These are phyloP conservation scores for Delphinapterus leucas DNA, from an alignment of 2,113 vertebrate species.

Conservation along the genomic window DNA sequence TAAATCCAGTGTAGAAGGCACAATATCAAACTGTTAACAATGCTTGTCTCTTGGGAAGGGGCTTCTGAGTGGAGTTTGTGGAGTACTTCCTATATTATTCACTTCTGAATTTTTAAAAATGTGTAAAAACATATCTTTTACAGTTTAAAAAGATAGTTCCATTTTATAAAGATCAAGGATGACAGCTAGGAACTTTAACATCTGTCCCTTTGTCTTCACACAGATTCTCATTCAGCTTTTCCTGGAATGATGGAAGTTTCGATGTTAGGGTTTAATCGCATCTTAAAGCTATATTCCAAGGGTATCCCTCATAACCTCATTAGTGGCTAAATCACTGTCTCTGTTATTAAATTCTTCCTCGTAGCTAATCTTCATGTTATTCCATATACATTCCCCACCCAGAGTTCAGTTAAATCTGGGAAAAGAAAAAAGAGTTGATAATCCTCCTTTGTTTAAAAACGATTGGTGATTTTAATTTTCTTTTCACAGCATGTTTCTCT, in stretches of 20 bases:
- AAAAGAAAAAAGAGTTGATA: background rate
- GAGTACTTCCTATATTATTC: background rate
- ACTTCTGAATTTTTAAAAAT: background rate
- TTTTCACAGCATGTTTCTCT: background rate
- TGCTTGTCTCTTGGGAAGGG: background rate
- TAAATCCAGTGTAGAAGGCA: background rate
- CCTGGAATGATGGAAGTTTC: background rate
- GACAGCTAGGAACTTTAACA: background rate
- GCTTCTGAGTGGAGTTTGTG: background rate
- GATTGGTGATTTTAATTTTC: background rate
- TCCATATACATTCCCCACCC: background rate
- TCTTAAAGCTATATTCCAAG: background rate
- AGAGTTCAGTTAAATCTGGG: background rate
- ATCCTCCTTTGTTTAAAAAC: background rate
- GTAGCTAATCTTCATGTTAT: background rate
- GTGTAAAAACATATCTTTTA: background rate
- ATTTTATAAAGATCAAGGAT: constrained; percentile 24
- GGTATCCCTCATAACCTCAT: background rate
- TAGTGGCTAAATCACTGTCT: background rate
- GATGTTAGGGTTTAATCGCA: background rate
- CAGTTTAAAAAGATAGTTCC: background rate
- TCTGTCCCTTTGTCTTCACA: background rate
- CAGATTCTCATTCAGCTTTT: background rate
- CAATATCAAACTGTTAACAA: background rate
- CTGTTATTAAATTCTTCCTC: background rate